A percentile compares a stretch with the other conserved stretches of the same genome.
Evolutionary conservation across 2,888 invertebrate species (phyloP).

Genomic region (Cantharis nigra): DNA sequence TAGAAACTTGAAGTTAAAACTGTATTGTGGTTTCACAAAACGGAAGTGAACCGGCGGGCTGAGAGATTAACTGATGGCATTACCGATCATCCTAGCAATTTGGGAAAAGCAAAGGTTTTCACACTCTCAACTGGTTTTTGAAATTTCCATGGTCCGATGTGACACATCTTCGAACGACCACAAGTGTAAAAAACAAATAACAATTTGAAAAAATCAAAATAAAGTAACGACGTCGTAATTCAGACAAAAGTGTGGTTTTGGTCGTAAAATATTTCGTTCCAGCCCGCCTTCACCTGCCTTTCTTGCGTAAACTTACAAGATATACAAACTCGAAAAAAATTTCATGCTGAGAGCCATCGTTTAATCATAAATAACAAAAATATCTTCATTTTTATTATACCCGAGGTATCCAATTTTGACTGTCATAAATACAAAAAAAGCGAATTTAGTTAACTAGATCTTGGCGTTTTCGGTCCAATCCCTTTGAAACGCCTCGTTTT

Average conservation of each 20-base stretch:
- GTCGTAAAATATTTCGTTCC: slow-evolving; percentile 38
- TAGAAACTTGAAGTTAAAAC: no score
- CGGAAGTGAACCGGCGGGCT: no score
- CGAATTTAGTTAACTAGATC: slow-evolving; percentile 37
- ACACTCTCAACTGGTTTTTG: no score
- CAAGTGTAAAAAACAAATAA: background rate
- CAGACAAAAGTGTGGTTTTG: slow-evolving; percentile 11
- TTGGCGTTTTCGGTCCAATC: slow-evolving; percentile 34
- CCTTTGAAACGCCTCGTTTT: slow-evolving; percentile 44
- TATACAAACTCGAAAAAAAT: slow-evolving; percentile 27
- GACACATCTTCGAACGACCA: background rate
- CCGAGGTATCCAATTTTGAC: slow-evolving; percentile 26
- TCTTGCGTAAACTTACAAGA: slow-evolving; percentile 17
- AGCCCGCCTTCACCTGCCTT: slow-evolving; percentile 34
- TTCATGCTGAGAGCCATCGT: slow-evolving; percentile 6
- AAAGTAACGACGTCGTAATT: slow-evolving; percentile 5
- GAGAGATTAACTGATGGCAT: no score
- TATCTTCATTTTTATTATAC: slow-evolving; percentile 40
- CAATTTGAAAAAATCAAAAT: background rate
- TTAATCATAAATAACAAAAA: slow-evolving; percentile 39
- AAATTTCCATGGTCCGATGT: background rate
- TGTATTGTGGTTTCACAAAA: no score
- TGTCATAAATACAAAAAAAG: slow-evolving; percentile 37
- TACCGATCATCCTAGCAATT: no score
- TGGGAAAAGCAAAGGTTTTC: no score